Conservation (phyloP, 1,140 invertebrate species). For the Aphelenchoides fujianensis region DNA sequence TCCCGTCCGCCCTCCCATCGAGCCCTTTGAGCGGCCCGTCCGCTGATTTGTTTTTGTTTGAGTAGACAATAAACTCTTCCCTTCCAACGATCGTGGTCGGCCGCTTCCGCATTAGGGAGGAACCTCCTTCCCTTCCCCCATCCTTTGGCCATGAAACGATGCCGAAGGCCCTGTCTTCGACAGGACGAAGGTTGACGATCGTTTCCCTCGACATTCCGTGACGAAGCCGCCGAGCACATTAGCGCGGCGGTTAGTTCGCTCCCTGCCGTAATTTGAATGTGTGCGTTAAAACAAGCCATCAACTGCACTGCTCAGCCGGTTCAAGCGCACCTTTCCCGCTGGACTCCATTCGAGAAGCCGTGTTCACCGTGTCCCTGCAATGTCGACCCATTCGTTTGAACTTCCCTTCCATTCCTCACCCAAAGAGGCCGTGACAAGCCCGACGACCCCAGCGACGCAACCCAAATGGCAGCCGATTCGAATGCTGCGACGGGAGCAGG, state of each 20-base stretch:
- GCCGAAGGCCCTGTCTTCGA: too few species aligned
- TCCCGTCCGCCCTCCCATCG: too few species aligned
- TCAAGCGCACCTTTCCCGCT: background rate
- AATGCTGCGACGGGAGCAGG: constrained; percentile 25
- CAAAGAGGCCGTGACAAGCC: constrained; percentile 70
- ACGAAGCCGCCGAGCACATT: constrained; percentile 31
- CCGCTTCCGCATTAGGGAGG: too few species aligned
- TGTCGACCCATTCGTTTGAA: background rate
- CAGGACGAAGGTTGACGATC: too few species aligned
- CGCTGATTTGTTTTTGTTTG: too few species aligned
- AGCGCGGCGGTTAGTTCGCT: constrained; percentile 31
- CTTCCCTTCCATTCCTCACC: constrained; percentile 68
- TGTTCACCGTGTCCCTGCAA: constrained; percentile 68
- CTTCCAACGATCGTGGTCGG: too few species aligned
- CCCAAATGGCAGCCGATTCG: constrained; percentile 81
- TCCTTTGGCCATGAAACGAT: too few species aligned
- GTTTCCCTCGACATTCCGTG: background rate
- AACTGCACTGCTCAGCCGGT: too few species aligned
- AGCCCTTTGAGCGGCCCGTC: too few species aligned
- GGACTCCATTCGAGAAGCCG: constrained; percentile 77
- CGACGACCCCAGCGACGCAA: constrained; percentile 54
- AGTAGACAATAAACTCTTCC: too few species aligned
- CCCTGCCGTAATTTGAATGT: constrained; percentile 47
- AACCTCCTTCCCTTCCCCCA: too few species aligned
- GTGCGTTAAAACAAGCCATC: background rate